These are phyloP conservation scores for Haliclona indistincta DNA, from an alignment of 37 sponge, comb jelly and placozoan genomes.

Conservation along the genomic window DNA sequence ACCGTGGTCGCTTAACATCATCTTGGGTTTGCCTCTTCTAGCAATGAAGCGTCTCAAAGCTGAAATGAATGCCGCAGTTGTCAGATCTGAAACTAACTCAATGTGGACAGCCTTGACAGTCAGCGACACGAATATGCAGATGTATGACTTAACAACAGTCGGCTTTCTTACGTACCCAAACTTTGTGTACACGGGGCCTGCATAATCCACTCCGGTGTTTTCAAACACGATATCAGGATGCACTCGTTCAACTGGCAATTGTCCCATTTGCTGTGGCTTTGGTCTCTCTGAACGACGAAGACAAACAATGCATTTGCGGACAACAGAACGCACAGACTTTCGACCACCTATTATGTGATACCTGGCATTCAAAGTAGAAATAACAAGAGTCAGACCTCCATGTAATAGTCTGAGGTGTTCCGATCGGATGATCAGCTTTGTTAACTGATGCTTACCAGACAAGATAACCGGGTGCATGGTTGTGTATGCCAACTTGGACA, in stretches of 20 bases:
- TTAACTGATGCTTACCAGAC: constrained; percentile 3
- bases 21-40: neutral
- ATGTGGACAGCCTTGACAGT: constrained; percentile 33
- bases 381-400: constrained; percentile 15
- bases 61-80: constrained; percentile 16
- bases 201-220: constrained; percentile 27
- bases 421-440: constrained; percentile 10
- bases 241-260: constrained; percentile 25
- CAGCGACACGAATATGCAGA: constrained; percentile 30
- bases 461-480: constrained; percentile 17
- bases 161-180: constrained; percentile 21
- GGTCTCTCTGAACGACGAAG: constrained; percentile 5
- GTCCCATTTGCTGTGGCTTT: constrained; percentile 18
- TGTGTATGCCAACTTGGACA: neutral
- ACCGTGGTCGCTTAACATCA: constrained; percentile 17
- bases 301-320: neutral
- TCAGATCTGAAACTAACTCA: constrained; percentile 30
- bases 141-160: constrained; percentile 22
- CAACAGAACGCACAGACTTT: neutral
- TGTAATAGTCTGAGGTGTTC: constrained; percentile 31
- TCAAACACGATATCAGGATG: constrained; percentile 14
- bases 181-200: constrained; percentile 32
- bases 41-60: constrained; percentile 11
- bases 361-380: constrained; percentile 1
- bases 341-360: constrained; percentile 20